Evolutionary conservation across 2,113 vertebrate species (phyloP).

Genomic region (Pogona vitticeps): DNA sequence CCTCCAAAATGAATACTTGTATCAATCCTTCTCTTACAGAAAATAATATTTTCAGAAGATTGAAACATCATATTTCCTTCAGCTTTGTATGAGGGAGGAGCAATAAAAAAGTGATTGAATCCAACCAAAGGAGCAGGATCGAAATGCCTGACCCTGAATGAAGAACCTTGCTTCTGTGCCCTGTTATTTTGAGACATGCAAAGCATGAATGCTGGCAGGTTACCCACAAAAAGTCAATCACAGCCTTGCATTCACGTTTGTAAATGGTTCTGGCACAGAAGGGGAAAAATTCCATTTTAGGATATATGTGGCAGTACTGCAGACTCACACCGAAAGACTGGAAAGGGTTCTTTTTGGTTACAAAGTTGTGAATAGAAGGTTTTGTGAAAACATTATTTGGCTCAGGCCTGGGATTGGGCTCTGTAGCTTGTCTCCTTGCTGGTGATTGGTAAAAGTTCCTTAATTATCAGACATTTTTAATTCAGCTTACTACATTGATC

Average conservation of each 20-base stretch:
- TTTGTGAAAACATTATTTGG: conserved; percentile 32
- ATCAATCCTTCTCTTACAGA: neutral
- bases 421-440: conserved; percentile 38
- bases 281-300: conserved; percentile 41
- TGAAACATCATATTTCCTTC: neutral
- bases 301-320: conserved; percentile 27
- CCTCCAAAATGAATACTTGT: too few species aligned
- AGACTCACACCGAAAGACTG: conserved; percentile 24
- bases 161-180: neutral
- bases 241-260: neutral
- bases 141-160: neutral
- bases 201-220: neutral
- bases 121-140: neutral
- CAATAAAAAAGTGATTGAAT: neutral
- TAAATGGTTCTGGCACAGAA: neutral
- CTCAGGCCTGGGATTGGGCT: conserved; percentile 5
- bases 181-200: conserved; percentile 3
- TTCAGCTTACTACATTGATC: conserved; percentile 52
- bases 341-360: conserved; percentile 43
- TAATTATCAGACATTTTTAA: conserved; percentile 48
- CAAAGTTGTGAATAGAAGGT: conserved; percentile 30
- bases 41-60: neutral
- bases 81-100: neutral
- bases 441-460: neutral
- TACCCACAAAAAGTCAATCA: neutral